These are phyloP conservation scores for Brachionus angularis DNA, from an alignment of 1,140 invertebrate genomes.

Conservation along the genomic window DNA sequence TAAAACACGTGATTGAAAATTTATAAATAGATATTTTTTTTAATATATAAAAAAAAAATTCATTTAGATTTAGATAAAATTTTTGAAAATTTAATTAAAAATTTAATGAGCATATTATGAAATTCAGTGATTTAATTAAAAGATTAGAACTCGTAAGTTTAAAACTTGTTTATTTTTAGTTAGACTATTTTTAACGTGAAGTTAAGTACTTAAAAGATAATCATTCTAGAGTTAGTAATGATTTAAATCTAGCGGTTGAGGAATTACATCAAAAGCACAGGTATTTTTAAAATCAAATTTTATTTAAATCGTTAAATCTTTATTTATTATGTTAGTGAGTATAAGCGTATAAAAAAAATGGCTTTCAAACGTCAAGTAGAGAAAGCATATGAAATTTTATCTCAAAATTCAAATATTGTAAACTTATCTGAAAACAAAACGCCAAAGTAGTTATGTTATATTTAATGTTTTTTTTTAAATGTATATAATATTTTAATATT, in stretches of 20 bases:
- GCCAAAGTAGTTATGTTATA: constrained; percentile 15
- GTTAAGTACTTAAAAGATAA: constrained; percentile 39
- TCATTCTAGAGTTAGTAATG: not conserved
- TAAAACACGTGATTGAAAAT: too few relatives aligned
- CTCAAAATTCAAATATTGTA: constrained; percentile 5
- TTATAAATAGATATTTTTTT: too few relatives aligned
- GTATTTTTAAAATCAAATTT: constrained; percentile 26
- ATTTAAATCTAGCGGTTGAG: not conserved
- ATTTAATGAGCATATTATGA: not conserved
- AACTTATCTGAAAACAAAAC: constrained; percentile 23
- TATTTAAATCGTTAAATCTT: too few relatives aligned
- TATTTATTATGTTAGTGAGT: too few relatives aligned
- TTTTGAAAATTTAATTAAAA: not conserved
- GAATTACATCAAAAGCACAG: constrained; percentile 21
- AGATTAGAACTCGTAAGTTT: not conserved
- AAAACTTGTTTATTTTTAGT: not conserved
- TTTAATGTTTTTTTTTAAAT: not conserved
- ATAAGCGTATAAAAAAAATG: constrained; percentile 40
- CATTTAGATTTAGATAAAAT: not conserved
- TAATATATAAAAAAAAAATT: not conserved
- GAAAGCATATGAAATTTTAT: constrained; percentile 28
- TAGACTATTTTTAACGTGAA: not conserved
- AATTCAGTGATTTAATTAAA: constrained; percentile 13
- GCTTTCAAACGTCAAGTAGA: constrained; percentile 41
- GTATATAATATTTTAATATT: too few relatives aligned